Evolutionary conservation across 2,888 invertebrate genomes (phyloP).

Genomic region (Morpho helenor): DNA sequence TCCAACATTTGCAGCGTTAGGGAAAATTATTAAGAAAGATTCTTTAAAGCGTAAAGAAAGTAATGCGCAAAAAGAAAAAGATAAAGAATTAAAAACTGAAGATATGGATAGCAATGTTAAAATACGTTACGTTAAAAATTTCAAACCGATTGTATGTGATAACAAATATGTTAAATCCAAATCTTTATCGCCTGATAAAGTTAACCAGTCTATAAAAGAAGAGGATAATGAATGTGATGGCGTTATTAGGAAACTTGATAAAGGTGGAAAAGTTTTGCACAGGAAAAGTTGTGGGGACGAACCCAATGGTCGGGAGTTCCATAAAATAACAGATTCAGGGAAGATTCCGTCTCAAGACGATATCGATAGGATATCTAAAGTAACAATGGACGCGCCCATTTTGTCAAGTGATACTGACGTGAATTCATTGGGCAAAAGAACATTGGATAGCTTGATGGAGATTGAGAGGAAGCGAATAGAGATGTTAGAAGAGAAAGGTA

Average conservation of each 20-base stretch:
- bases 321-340: constrained; percentile 56
- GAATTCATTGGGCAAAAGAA: constrained; percentile 85
- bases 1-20: constrained; percentile 69
- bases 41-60: constrained; percentile 59
- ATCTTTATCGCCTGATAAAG: constrained; percentile 61
- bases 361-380: constrained; percentile 92
- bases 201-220: constrained; percentile 48
- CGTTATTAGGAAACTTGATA: constrained; percentile 14
- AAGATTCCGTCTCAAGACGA: constrained; percentile 89
- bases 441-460: constrained; percentile 92
- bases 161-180: constrained; percentile 70
- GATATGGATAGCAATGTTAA: constrained; percentile 43
- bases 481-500: constrained; percentile 94
- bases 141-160: constrained; percentile 49
- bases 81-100: constrained; percentile 31
- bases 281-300: constrained; percentile 74
- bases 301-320: constrained; percentile 53
- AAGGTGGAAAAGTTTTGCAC: constrained; percentile 40
- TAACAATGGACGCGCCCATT: constrained; percentile 90
- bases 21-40: constrained; percentile 73
- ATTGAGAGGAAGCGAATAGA: constrained; percentile 92
- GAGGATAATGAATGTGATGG: constrained; percentile 30
- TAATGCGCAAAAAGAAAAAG: constrained; percentile 36
- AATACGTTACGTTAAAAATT: constrained; percentile 59
- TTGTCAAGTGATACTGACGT: constrained; percentile 83